Percentiles rank a stretch among this genome's conserved stretches.
These are phyloP conservation scores for Ips typographus DNA, from an alignment of 1,140 invertebrate species.

Conservation along the genomic window DNA sequence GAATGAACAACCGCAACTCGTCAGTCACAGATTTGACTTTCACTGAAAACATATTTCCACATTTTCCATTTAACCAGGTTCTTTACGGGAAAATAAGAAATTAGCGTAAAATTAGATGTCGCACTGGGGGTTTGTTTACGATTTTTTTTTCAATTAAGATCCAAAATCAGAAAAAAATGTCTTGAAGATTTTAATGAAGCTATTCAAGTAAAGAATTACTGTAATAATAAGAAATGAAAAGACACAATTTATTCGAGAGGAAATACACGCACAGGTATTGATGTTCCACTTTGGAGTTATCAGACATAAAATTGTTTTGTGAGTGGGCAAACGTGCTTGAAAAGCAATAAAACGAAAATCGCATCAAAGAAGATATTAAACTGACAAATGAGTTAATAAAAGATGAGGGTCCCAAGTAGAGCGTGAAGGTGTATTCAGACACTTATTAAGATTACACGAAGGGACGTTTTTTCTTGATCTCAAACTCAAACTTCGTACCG, in stretches of 20 bases:
- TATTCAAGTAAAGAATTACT: too few relatives aligned
- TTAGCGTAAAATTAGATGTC: conserved; percentile 10
- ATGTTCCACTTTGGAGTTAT: background rate
- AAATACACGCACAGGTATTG: background rate
- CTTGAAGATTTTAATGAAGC: too few relatives aligned
- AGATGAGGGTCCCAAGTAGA: conserved; percentile 33
- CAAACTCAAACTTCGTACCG: conserved; percentile 39
- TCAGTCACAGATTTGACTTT: conserved; percentile 35
- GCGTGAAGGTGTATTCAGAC: conserved; percentile 38
- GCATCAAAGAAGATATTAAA: conserved; percentile 40
- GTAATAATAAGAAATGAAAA: too few relatives aligned
- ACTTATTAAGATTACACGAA: conserved; percentile 44
- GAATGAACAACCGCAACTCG: conserved; percentile 29
- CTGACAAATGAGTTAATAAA: conserved; percentile 44
- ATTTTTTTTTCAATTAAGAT: too few relatives aligned
- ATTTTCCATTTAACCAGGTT: conserved; percentile 27
- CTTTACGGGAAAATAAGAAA: conserved; percentile 18
- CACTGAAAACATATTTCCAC: conserved; percentile 19
- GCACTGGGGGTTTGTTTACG: too few relatives aligned
- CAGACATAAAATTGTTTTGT: conserved; percentile 3
- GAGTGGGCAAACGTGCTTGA: conserved; percentile 6
- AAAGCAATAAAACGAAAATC: conserved; percentile 30
- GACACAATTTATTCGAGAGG: too few relatives aligned
- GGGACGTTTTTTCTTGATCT: conserved; percentile 39
- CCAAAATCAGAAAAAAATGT: too few relatives aligned